A percentile compares a stretch with the other conserved stretches of the same genome.
Conservation (phyloP, 2,797 vertebrate species). For the Galaxias olidus region DNA sequence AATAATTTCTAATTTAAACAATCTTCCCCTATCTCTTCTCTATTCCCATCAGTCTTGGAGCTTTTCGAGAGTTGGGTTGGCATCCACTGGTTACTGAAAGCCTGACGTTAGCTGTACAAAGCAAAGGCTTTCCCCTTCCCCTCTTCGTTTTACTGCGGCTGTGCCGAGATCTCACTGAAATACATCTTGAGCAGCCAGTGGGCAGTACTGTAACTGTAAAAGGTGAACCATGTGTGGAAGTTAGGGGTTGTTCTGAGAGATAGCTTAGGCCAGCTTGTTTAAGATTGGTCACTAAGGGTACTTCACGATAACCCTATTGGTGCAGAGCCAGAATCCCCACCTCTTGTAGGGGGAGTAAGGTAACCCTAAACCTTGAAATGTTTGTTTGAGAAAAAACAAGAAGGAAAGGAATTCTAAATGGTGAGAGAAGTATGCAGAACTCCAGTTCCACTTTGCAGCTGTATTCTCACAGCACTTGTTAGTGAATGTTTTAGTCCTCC, state of each 20-base stretch:
- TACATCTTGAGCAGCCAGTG: constrained; percentile 19
- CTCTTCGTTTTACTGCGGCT: background rate
- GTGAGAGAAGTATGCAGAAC: constrained; percentile 45
- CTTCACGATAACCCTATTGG: constrained; percentile 44
- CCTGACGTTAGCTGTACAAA: constrained; percentile 22
- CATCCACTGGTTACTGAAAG: constrained; percentile 16
- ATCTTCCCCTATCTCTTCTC: constrained; percentile 8
- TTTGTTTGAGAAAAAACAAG: constrained; percentile 20
- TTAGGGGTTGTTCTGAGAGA: constrained; percentile 51
- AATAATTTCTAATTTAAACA: constrained; percentile 11
- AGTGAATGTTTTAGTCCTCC: constrained; percentile 9
- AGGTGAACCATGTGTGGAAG: constrained; percentile 45
- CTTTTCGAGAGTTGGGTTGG: constrained; percentile 9
- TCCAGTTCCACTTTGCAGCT: constrained; percentile 44
- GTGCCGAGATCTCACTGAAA: constrained; percentile 8
- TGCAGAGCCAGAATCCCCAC: constrained; percentile 29
- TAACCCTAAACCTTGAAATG: constrained; percentile 46
- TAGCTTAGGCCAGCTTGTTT: constrained; percentile 29
- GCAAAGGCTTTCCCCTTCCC: constrained; percentile 14
- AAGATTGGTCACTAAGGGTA: constrained; percentile 40
- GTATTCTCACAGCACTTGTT: constrained; percentile 58
- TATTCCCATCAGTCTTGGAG: constrained; percentile 11
- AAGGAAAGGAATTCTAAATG: constrained; percentile 38
- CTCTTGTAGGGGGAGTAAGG: constrained; percentile 32
- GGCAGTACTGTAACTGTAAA: constrained; percentile 30